Base-by-base conservation (phyloP, 2,888 invertebrate genomes). In the Xanthia icteritia region DNA sequence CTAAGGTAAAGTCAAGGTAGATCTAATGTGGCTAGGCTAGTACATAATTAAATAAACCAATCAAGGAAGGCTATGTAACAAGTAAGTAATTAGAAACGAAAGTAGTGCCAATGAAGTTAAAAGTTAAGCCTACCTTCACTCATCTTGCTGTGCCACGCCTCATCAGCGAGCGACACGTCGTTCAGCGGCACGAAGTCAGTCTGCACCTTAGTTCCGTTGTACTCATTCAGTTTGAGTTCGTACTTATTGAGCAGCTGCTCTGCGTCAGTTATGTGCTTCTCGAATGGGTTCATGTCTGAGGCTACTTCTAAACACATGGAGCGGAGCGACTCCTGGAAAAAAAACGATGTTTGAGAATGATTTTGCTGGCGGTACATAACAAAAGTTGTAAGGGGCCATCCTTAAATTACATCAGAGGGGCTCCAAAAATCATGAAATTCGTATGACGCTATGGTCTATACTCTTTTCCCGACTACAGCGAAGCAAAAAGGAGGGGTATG, bases 231-330 rank as follows among this genome's bases (percentile, higher is more conserved):
- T 86, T 97, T 97, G 72, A 95, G 92, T 86, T 97, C 97, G 86
- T 97, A 97, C 86, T 97, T 97, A 82, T 94, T 97, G 56, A 97
- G 92, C 5, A 97, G 91, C 79, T 97, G 95, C 91, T 97, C 97
- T 1, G 97, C 97, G 17, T 97, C 94, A 0, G 93, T 90, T 67
- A 97, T 93, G 81, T 97, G 96, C 72, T 94, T 94, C 81, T 94
- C 94, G 68, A 97, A 92, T 0, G 95, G 94, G 76, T 95, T 95
- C 45, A 89, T 91, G 63, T 93, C 92, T 2, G 94, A 88, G 4
- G 91, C 90, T n/a, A 93, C 92, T 56, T 94, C 93, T 36, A 93
- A 82, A 84, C 96, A 96, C 89, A 95, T 90, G 5, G 93, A 88
- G 56, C 93, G 93, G 3, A 96, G 90, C 0, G 93, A 85, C 2